A percentile compares a stretch with the other conserved stretches of the same genome.
Evolutionary conservation across 2,113 vertebrate species (phyloP).

Genomic region (Gallinago paraguaiae): DNA sequence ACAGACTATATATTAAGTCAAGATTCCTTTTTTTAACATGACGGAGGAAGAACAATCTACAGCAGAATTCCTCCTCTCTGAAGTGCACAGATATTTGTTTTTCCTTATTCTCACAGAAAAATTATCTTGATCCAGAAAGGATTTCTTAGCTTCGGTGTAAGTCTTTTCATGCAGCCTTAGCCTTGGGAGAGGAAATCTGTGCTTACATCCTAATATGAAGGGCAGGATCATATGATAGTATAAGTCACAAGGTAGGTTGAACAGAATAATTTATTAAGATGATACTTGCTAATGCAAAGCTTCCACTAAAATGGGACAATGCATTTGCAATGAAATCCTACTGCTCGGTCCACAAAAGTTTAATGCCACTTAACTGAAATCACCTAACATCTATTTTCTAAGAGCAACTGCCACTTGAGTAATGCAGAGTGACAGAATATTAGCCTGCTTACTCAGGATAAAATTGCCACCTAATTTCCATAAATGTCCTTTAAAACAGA

Average conservation of each 20-base stretch:
- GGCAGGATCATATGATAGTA: not conserved
- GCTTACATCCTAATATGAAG: conserved; percentile 24
- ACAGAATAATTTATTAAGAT: conserved; percentile 31
- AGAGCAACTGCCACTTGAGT: not conserved
- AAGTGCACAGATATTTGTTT: not conserved
- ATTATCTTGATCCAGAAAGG: not conserved
- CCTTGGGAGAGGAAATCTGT: conserved; percentile 29
- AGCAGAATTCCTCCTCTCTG: not conserved
- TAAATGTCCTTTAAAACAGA: conserved; percentile 8
- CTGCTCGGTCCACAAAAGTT: not conserved
- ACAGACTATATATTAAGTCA: conserved; percentile 37
- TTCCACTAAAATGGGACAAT: conserved; percentile 20
- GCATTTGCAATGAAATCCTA: not conserved
- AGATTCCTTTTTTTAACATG: conserved; percentile 30
- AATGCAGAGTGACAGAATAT: conserved; percentile 24
- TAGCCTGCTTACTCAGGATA: conserved; percentile 24
- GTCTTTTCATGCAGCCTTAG: not conserved
- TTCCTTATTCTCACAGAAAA: conserved; percentile 1
- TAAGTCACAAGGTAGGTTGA: conserved; percentile 4
- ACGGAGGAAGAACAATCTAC: not conserved
- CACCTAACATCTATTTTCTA: not conserved
- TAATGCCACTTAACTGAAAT: not conserved
- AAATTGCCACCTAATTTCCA: conserved; percentile 13
- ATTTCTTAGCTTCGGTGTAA: not conserved
- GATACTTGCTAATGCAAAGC: conserved; percentile 23